A percentile compares a stretch with the other conserved stretches of the same genome.
These are phyloP conservation scores for Pseudomyrmex cubaensis DNA, from an alignment of 1,140 invertebrate species.

Conservation along the genomic window DNA sequence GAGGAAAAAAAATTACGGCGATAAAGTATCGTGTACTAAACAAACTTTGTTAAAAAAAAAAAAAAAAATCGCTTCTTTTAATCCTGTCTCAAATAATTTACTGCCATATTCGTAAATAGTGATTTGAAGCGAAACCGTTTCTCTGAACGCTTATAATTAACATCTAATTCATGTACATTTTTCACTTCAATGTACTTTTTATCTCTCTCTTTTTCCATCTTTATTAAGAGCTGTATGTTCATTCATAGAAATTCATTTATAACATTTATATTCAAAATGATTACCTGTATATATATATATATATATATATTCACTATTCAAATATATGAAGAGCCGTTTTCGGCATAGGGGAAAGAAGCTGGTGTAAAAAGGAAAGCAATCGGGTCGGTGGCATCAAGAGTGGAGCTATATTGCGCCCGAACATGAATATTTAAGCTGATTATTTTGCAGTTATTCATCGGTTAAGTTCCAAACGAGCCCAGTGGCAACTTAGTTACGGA, in stretches of 20 bases:
- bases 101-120: no score
- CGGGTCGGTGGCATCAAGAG: slow-evolving; percentile 32
- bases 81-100: not conserved
- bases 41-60: slow-evolving; percentile 3
- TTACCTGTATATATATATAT: not conserved
- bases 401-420: not conserved
- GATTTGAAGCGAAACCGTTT: not conserved
- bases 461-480: slow-evolving; percentile 68
- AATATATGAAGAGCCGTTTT: slow-evolving; percentile 17
- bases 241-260: slow-evolving; percentile 22
- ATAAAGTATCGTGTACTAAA: no score
- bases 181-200: not conserved
- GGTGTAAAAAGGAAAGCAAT: slow-evolving; percentile 39
- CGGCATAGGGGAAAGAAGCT: not conserved
- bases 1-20: no score
- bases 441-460: slow-evolving; percentile 78
- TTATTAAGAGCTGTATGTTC: no score
- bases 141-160: slow-evolving; percentile 2
- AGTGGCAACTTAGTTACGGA: slow-evolving; percentile 66
- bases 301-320: not conserved
- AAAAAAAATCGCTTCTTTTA: slow-evolving; percentile 7
- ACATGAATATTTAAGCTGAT: slow-evolving; percentile 78
- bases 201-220: no score
- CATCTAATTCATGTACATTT: not conserved
- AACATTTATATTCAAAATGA: slow-evolving; percentile 4